phyloP scores from a whole-genome alignment of 2,113 vertebrate genomes.

The Pelvicachromis taeniatus region DNA sequence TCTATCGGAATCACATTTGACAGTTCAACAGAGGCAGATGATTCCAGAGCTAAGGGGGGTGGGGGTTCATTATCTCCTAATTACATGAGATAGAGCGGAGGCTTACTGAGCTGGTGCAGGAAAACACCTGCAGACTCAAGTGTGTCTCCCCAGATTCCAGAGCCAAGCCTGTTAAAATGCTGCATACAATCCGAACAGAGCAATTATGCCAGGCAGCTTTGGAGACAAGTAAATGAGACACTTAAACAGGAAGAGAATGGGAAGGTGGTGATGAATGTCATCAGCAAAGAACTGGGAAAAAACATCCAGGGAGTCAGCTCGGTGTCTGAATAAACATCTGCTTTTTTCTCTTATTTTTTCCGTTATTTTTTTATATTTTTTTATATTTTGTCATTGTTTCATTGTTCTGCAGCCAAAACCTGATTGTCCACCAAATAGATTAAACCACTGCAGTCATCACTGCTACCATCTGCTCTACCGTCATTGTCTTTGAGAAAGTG shows the following conservation, averaged over 20 bases:
- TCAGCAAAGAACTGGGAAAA: not conserved
- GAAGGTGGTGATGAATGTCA: not conserved
- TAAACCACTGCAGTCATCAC: not conserved
- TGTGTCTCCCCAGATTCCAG: slow-evolving; percentile 21
- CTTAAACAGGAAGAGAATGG: not conserved
- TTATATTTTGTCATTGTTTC: not conserved
- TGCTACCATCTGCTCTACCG: not conserved
- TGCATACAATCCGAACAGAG: slow-evolving; percentile 17
- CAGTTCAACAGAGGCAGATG: slow-evolving; percentile 46
- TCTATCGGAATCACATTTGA: slow-evolving; percentile 48
- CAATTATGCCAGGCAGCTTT: not conserved
- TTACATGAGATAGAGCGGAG: slow-evolving; percentile 48
- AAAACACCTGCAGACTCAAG: slow-evolving; percentile 60
- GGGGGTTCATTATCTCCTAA: slow-evolving; percentile 64
- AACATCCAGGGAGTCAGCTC: not conserved
- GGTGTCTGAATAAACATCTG: not conserved
- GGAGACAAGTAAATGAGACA: slow-evolving; percentile 5
- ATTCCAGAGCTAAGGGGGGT: slow-evolving; percentile 26
- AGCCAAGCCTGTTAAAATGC: slow-evolving; percentile 20
- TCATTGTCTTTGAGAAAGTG: not conserved
- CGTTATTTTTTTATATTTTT: not conserved
- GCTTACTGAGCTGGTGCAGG: slow-evolving; percentile 43
- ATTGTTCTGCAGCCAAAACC: not conserved
- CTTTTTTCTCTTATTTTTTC: not conserved
- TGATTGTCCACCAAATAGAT: not conserved